Evolutionary conservation across 2,113 vertebrate species (phyloP), one percentile per base, ranked within the genome.

Genomic region (Eurystomus gularis): DNA sequence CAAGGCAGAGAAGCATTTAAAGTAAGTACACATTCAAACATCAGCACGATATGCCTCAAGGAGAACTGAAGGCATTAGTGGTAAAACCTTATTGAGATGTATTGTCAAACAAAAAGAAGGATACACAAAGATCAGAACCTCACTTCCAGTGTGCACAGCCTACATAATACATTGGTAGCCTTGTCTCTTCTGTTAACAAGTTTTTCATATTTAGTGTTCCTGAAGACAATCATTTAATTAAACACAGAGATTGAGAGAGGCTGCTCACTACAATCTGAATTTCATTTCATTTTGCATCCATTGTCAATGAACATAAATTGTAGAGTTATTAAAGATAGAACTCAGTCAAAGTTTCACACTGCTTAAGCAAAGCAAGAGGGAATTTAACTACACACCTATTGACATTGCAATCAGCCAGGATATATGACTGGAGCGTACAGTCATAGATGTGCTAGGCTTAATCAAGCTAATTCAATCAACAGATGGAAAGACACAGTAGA

Each of bases 241-340:
- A 88, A 84, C 69, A 65, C n/a, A 57, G 35, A 88, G 69, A 76
- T 81, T 76, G 92, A 94, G 60, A 82, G 70, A 86, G 54, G 57
- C 39, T 92, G 65, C 80, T 89, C n/a, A 18, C 73, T 29, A 49
- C 18, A 9, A 96, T 94, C 69, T 89, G 73, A 82, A 92, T 95
- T 94, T 82, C 58, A 46, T 94, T 95, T 93, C 87, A 73, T 65
- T 94, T 96, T 89, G 88, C 62, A 82, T 87, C 62, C 11, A 1
- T 58, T 70, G 66, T 94, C 88, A 95, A 82, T 76, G 91, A 94
- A 93, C 69, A 80, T 91, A 96, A 96, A 91, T 93, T 54, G 58
- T 70, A 85, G 88, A 75, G 57, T 77, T 94, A 81, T 91, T 95
- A 84, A 94, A 84, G 89, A 84, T 12, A 92, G 66, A 94, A 89